These are phyloP conservation scores for Scaptomyza graminum DNA, from an alignment of 1,140 invertebrate genomes.

Conservation along the genomic window DNA sequence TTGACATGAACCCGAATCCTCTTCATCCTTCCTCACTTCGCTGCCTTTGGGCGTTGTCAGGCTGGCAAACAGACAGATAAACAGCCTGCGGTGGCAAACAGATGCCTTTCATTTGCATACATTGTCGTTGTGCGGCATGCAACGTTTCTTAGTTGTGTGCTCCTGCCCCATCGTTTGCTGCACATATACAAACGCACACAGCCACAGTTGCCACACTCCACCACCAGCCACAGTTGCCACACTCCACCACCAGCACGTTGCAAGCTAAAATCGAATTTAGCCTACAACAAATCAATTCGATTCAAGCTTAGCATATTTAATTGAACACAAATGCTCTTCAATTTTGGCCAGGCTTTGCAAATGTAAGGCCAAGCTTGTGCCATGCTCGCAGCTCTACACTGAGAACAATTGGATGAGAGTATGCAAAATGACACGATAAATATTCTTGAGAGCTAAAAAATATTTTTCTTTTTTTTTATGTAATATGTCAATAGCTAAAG, in stretches of 20 bases:
- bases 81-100: conserved; percentile 45
- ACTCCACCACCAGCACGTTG: conserved; percentile 8
- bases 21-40: not conserved
- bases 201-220: conserved; percentile 22
- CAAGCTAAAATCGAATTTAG: conserved; percentile 42
- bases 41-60: not conserved
- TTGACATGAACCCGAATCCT: conserved; percentile 1
- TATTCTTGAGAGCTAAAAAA: not conserved
- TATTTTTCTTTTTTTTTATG: not conserved
- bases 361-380: conserved; percentile 25
- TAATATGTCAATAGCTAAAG: too few relatives aligned
- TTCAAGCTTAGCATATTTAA: conserved; percentile 60
- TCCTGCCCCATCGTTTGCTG: too few relatives aligned
- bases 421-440: too few relatives aligned
- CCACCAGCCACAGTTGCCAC: conserved; percentile 16
- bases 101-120: conserved; percentile 72
- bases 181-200: not conserved
- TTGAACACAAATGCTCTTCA: conserved; percentile 37
- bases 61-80: conserved; percentile 8
- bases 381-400: conserved; percentile 2
- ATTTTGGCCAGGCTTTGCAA: conserved; percentile 15
- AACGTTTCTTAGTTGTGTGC: not conserved
- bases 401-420: not conserved
- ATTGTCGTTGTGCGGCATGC: conserved; percentile 15
- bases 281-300: conserved; percentile 76